Conservation (phyloP, 2,888 invertebrate species). For the Sicus ferrugineus region DNA sequence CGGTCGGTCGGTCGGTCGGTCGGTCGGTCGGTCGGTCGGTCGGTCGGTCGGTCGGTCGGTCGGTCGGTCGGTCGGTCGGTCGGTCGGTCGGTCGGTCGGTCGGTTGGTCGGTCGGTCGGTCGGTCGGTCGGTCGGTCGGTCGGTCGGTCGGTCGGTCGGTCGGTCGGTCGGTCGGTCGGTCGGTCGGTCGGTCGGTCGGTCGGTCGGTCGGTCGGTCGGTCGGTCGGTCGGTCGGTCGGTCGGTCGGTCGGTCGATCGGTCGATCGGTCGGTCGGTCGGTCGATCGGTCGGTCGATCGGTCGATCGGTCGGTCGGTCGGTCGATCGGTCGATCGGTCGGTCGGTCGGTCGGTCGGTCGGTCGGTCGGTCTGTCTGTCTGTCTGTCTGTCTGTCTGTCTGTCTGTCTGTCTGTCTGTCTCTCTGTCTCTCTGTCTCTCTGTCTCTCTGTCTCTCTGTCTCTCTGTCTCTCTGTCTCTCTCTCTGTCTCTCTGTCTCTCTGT, state of each 20-base stretch:
- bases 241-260: no score
- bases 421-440: background rate
- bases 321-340: no score
- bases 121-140: background rate
- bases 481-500: background rate
- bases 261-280: no score
- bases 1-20: background rate
- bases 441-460: background rate
- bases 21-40: background rate
- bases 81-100: no score
- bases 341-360: no score
- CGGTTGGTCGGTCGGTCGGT: no score
- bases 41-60: background rate
- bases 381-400: background rate
- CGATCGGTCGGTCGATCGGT: no score
- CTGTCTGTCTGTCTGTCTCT: background rate
- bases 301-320: no score
- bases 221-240: background rate
- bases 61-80: background rate
- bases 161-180: background rate
- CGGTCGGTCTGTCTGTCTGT: no score
- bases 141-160: background rate
- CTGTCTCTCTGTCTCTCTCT: background rate
- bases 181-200: background rate
- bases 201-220: background rate